These are phyloP conservation scores for Lacerta viridis DNA, from an alignment of 2,797 vertebrate species.

Conservation along the genomic window DNA sequence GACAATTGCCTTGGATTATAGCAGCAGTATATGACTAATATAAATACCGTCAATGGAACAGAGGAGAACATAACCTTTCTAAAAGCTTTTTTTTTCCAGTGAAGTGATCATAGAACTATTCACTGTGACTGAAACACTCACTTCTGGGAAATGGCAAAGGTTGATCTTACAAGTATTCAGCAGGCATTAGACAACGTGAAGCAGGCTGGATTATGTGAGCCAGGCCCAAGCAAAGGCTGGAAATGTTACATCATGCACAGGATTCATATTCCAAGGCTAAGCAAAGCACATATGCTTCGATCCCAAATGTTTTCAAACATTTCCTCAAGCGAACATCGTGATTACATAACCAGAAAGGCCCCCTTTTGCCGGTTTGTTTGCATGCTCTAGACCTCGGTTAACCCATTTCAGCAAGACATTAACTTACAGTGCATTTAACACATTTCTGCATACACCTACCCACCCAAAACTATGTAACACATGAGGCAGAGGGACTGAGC, in stretches of 20 bases:
- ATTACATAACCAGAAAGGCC: not conserved
- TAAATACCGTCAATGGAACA: not conserved
- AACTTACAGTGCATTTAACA: not conserved
- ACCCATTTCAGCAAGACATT: not conserved
- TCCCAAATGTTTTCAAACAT: constrained; percentile 4
- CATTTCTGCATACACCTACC: not conserved
- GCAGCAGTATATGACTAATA: not conserved
- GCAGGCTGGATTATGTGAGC: constrained; percentile 59
- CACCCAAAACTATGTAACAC: not conserved
- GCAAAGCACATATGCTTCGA: constrained; percentile 65
- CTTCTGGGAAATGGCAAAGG: not conserved
- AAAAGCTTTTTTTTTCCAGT: not conserved
- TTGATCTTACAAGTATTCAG: constrained; percentile 76
- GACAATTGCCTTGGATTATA: not conserved
- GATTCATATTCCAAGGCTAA: constrained; percentile 92
- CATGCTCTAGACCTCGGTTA: not conserved
- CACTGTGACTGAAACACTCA: not conserved
- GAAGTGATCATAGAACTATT: not conserved
- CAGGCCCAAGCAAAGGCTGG: constrained; percentile 72
- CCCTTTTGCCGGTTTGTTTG: not conserved
- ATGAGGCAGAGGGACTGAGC: not conserved
- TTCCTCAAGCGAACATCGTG: not conserved
- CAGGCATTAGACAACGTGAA: constrained; percentile 81
- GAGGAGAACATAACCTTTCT: not conserved
- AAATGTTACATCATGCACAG: constrained; percentile 85